Evolutionary conservation across 2,113 vertebrate genomes (phyloP).

Genomic region (Ptilonorhynchus violaceus): DNA sequence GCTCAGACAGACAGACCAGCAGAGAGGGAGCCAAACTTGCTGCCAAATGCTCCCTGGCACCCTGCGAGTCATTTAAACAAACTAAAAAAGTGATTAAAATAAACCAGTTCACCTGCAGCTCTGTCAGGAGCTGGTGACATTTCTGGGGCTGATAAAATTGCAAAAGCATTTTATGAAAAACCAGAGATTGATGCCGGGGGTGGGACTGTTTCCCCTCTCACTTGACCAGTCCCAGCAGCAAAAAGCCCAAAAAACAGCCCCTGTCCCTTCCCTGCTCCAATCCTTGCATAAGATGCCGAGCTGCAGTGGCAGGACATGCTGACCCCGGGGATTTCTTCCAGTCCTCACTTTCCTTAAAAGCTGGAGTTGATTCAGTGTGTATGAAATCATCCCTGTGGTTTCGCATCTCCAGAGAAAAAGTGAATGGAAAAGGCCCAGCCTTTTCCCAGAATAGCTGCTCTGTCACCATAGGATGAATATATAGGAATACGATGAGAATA

Average conservation of each 20-base stretch:
- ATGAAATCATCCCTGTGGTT: constrained; percentile 5
- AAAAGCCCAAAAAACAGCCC: background rate
- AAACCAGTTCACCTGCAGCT: background rate
- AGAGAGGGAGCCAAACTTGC: background rate
- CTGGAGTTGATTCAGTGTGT: background rate
- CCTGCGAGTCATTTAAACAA: background rate
- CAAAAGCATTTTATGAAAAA: background rate
- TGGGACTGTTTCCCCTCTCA: background rate
- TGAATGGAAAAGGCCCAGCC: constrained; percentile 30
- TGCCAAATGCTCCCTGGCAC: background rate
- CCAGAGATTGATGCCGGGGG: background rate
- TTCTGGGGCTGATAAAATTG: background rate
- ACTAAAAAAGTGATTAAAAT: background rate
- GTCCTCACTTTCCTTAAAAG: background rate
- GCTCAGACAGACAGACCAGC: accelerated
- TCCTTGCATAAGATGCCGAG: background rate
- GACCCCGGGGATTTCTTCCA: background rate
- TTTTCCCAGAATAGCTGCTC: constrained; percentile 16
- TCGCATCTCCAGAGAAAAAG: background rate
- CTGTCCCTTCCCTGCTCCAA: background rate
- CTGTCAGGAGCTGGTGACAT: background rate
- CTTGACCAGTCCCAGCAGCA: background rate
- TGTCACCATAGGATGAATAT: background rate
- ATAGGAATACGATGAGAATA: background rate
- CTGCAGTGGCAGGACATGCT: background rate